Conservation (phyloP, 2,888 invertebrate species). For the Nemotelus nigrinus region DNA sequence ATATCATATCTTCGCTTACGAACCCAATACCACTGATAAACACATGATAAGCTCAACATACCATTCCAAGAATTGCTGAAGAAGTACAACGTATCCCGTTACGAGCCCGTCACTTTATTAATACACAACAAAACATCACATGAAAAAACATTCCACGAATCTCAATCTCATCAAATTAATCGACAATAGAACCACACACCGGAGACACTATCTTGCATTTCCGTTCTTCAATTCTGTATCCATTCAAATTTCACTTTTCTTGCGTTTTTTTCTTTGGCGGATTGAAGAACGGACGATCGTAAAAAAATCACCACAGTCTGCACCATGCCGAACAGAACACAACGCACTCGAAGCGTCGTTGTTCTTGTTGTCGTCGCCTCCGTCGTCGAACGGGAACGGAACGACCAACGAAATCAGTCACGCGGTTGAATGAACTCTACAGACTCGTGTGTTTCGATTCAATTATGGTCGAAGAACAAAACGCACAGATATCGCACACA, state of each 20-base stretch:
- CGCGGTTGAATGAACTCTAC: slow-evolving; percentile 38
- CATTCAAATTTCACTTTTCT: slow-evolving; percentile 41
- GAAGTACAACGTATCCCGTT: no score
- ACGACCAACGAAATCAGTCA: slow-evolving; percentile 12
- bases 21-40: no score
- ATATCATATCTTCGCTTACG: no score
- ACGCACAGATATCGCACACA: slow-evolving; percentile 28
- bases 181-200: slow-evolving; percentile 7
- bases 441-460: not conserved
- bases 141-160: no score
- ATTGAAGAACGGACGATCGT: slow-evolving; percentile 4
- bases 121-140: no score
- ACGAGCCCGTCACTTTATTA: no score
- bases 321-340: not conserved
- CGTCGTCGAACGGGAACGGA: not conserved
- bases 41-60: no score
- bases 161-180: not conserved
- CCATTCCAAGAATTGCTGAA: no score
- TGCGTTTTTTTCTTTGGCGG: slow-evolving; percentile 5
- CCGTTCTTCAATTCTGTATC: slow-evolving; percentile 28
- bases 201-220: slow-evolving; percentile 13
- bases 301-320: slow-evolving; percentile 35
- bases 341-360: not conserved
- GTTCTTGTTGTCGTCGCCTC: no score
- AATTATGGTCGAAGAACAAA: not conserved